These are phyloP conservation scores for Bombus impatiens DNA, from an alignment of 1,140 invertebrate genomes.

Conservation along the genomic window DNA sequence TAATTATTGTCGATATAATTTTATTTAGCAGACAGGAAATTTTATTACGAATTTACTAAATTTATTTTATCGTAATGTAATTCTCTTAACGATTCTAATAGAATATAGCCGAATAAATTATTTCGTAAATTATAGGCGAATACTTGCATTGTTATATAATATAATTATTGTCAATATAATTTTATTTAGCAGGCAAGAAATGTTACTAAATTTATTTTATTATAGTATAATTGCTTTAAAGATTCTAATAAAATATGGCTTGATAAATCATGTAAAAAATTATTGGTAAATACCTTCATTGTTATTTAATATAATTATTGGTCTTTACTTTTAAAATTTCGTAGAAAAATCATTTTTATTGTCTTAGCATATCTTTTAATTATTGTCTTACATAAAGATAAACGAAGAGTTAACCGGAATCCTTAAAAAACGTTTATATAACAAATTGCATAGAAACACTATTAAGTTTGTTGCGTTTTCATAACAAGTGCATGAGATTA, in stretches of 20 bases:
- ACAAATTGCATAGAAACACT: slow-evolving; percentile 8
- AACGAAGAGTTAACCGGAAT: slow-evolving; percentile 49
- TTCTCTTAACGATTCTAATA: not conserved
- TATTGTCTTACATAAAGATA: slow-evolving; percentile 15
- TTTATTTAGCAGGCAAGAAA: not conserved
- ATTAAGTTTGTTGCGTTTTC: slow-evolving; percentile 46
- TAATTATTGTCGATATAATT: not conserved
- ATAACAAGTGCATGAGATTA: slow-evolving; percentile 61
- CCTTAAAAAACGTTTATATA: not conserved
- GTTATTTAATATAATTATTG: not conserved
- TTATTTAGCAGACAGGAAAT: not conserved
- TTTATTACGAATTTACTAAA: too few relatives aligned
- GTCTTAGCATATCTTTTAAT: not conserved
- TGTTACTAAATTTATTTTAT: not conserved
- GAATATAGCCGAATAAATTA: not conserved
- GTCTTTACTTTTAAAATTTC: not conserved
- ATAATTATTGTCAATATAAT: not conserved
- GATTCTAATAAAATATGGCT: not conserved
- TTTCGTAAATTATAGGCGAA: not conserved
- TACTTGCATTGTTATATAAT: not conserved
- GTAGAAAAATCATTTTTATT: slow-evolving; percentile 15
- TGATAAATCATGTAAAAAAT: not conserved
- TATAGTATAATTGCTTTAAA: not conserved
- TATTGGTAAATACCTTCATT: not conserved
- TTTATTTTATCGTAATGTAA: not conserved